Evolutionary conservation across 2,888 invertebrate genomes (phyloP), one percentile per base, ranked within the genome.

Genomic region (Dynastes tityus): DNA sequence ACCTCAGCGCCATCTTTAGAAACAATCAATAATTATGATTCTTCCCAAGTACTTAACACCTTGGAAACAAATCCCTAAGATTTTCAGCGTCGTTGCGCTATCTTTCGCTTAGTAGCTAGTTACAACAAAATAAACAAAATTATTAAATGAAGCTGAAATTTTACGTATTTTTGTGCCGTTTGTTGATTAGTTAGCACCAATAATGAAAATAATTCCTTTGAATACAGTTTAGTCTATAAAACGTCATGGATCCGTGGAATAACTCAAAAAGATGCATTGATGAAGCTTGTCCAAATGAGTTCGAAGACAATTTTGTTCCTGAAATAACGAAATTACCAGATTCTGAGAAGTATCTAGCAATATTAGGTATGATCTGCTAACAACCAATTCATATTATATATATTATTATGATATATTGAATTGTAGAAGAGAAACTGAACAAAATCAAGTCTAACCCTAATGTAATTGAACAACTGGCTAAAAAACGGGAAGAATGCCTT

Each of bases 301-400:
- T 93, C 83, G 92, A 92, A 87, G 92, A 92, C 83, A 90, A 92
- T 86, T 92, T 92, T 84, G 87, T 89, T 81, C 89, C 91, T 45
- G 84, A 86, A 78, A 84, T 87, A 78, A 87, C 88, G 76, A 91
- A 90, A 81, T 87, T 94, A 76, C 91, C 92, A 0, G 93, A 93
- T 84, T 94, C 94, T 1, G 91, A 91, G 11, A 91, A 92, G 84
- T 94, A 94, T 87, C 88, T 95, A 76, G 92, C 92, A 80, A 88
- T 91, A 81, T 90, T 95, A 83, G 94, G 95, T 95, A 74, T 37
- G 53, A 53, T 13, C 11, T 58, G 16, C 27, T 1, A 9, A n/a
- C 89, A 87, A 87, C 84, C 79, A 88, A 88, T 6, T 51, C 49
- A 27, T 45, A 53, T 53, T 37, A 37, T n/a, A n/a, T n/a, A n/a